A percentile compares a stretch with the other conserved stretches of the same genome.
These are phyloP conservation scores for Steinernema carpocapsae DNA, from an alignment of 2,888 invertebrate genomes.

Conservation along the genomic window DNA sequence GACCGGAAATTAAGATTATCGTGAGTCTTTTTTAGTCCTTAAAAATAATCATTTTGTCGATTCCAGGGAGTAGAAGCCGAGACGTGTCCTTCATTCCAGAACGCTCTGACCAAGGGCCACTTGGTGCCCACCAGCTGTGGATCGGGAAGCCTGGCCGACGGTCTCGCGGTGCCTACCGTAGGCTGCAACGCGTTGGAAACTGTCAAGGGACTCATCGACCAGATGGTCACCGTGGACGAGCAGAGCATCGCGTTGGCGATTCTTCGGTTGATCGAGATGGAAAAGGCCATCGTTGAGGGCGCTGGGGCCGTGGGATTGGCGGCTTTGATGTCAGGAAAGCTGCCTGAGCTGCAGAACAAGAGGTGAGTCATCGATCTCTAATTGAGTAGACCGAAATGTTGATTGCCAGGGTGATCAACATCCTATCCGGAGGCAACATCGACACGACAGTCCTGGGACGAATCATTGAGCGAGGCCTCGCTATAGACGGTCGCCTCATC, in stretches of 20 bases:
- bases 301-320: slow-evolving; percentile 85
- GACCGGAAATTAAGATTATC: slow-evolving; percentile 82
- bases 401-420: slow-evolving; percentile 71
- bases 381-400: not conserved
- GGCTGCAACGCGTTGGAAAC: slow-evolving; percentile 84
- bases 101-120: slow-evolving; percentile 75
- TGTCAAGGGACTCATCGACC: slow-evolving; percentile 77
- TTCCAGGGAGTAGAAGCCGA: slow-evolving; percentile 83
- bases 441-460: slow-evolving; percentile 72
- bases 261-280: slow-evolving; percentile 70
- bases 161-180: slow-evolving; percentile 83
- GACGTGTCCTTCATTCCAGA: slow-evolving; percentile 81
- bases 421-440: slow-evolving; percentile 73
- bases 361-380: not conserved
- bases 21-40: slow-evolving; percentile 72
- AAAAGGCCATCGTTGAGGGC: slow-evolving; percentile 82
- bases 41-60: not conserved
- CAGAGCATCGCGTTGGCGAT: slow-evolving; percentile 72
- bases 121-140: slow-evolving; percentile 73
- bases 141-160: slow-evolving; percentile 77
- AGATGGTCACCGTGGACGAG: slow-evolving; percentile 67
- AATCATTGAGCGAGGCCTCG: slow-evolving; percentile 69
- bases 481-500: slow-evolving; percentile 54
- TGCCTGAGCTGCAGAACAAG: slow-evolving; percentile 40
- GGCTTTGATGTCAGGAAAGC: slow-evolving; percentile 74